These are phyloP conservation scores for Steinernema khuongi DNA, from an alignment of 1,140 invertebrate species.

Conservation along the genomic window DNA sequence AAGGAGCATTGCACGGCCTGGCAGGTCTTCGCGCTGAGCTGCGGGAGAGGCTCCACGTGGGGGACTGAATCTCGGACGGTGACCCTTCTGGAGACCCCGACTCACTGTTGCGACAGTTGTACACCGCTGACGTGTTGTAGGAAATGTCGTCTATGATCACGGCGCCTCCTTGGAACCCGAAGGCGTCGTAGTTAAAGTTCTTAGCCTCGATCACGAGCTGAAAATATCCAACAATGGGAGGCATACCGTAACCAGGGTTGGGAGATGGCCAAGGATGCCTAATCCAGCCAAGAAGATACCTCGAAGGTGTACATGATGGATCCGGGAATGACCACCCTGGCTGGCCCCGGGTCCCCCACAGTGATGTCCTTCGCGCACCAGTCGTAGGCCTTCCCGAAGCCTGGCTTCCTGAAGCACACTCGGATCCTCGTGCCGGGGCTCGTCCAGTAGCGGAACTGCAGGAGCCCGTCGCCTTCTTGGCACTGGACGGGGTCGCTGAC, in stretches of 20 bases:
- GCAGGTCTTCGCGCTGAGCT: conserved; percentile 35
- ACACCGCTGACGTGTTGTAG: conserved; percentile 45
- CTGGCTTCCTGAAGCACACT: conserved; percentile 43
- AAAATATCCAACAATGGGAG: background rate
- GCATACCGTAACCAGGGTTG: background rate
- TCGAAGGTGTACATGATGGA: conserved; percentile 41
- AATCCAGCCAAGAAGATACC: conserved; percentile 30
- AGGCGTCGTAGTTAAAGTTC: conserved; percentile 45
- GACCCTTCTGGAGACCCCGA: background rate
- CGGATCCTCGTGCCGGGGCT: conserved; percentile 36
- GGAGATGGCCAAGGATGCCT: too few species aligned
- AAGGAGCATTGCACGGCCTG: conserved; percentile 38
- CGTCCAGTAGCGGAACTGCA: conserved; percentile 47
- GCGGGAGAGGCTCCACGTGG: conserved; percentile 37
- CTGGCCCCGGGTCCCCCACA: conserved; percentile 45
- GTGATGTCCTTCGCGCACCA: conserved; percentile 45
- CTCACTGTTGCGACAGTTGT: conserved; percentile 48
- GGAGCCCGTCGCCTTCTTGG: conserved; percentile 46
- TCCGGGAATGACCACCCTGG: conserved; percentile 43
- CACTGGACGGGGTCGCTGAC: conserved; percentile 50
- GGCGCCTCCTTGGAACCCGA: conserved; percentile 45
- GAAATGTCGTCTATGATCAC: conserved; percentile 45
- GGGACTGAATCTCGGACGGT: conserved; percentile 31
- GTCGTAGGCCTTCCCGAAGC: conserved; percentile 34
- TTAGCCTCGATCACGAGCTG: conserved; percentile 49